Base-by-base conservation (phyloP, 2,888 invertebrate genomes). In the Sinohyriopsis cumingii region DNA sequence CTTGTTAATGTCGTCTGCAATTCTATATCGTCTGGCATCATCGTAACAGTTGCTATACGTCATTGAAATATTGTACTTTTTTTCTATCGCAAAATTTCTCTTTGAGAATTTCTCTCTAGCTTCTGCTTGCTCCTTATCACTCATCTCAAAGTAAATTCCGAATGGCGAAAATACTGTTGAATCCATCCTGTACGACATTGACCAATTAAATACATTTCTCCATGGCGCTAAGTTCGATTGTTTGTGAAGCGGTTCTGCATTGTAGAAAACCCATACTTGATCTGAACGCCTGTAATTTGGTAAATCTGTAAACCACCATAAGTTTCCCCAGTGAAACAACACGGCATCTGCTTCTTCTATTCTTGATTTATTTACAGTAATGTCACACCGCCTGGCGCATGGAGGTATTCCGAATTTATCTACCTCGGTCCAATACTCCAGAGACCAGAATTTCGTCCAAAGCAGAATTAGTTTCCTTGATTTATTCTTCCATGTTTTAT, bases 261-360 rank as follows among this genome's bases (percentile, higher is more conserved):
- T 63, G 24, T 55, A 63, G 54, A 63, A 63, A 22, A 24, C 63
- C 63, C 63, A 63, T 54, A 63, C 25, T 25, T 63, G 63, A 63
- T 63, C 54, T n/a, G 63, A 55, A 15, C 63, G 63, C 22, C 63
- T 53, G 22, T 63, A 63, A 9, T 19, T 22, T 6, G 63, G 63
- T 25, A 63, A 25, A 18, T 63, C 24, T 3, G 63, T 55, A 53
- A 24, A 63, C 63, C 63, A 63, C 63, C 63, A 63, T 6, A 63
- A 25, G 63, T 63, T 55, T n/a, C 63, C 63, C 63, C 63, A 63
- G 24, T 63, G 63, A 54, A 63, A 63, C 54, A 63, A 63, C 5
- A 63, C 55, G 24, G 63, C 63, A 24, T 63, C 63, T 54, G 63
- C 63, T 54, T 63, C 63, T 55, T n/a, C 54, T 53, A 63, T 54